A percentile compares a stretch with the other conserved stretches of the same genome.
Evolutionary conservation across 53 echinoderm and acorn worm species (phyloP).

Genomic region (Arbacia lixula): DNA sequence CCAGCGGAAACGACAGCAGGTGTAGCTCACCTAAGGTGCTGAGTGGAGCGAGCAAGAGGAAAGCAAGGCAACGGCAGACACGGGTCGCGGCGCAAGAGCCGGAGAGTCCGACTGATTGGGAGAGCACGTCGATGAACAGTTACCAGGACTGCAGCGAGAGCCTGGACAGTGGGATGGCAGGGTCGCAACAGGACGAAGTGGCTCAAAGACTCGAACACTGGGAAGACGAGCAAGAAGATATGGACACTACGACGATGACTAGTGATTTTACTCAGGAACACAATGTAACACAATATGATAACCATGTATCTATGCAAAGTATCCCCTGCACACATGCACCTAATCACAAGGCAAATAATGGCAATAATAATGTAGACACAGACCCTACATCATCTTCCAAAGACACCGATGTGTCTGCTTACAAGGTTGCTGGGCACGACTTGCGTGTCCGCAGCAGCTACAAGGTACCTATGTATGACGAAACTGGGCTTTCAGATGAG

Average conservation of each 20-base stretch:
- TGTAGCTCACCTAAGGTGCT: conserved; percentile 66
- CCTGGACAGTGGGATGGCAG: conserved; percentile 45
- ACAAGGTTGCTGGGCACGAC: conserved; percentile 32
- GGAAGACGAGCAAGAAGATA: conserved; percentile 36
- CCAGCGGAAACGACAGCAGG: conserved; percentile 32
- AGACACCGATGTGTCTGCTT: conserved; percentile 29
- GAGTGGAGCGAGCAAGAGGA: conserved; percentile 89
- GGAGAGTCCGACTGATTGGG: conserved; percentile 34
- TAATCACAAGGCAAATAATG: conserved; percentile 53
- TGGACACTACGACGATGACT: background rate
- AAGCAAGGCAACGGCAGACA: conserved; percentile 65
- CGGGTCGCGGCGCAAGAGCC: conserved; percentile 37
- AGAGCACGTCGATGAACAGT: conserved; percentile 31
- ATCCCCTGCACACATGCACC: conserved; percentile 49
- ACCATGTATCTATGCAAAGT: conserved; percentile 57
- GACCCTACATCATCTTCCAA: conserved; percentile 54
- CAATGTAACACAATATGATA: conserved; percentile 8
- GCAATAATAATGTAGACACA: conserved; percentile 37
- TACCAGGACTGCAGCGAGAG: conserved; percentile 50
- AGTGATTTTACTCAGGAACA: conserved; percentile 50
- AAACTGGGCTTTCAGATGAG: conserved; percentile 59
- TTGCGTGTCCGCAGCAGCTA: conserved; percentile 11
- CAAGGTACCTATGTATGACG: conserved; percentile 45
- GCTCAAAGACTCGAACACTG: conserved; percentile 40
- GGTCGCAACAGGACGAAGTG: conserved; percentile 34